Percentiles rank a stretch among this genome's conserved stretches.
Evolutionary conservation across 1,140 invertebrate species (phyloP).

Genomic region (Lepidurus couesii): DNA sequence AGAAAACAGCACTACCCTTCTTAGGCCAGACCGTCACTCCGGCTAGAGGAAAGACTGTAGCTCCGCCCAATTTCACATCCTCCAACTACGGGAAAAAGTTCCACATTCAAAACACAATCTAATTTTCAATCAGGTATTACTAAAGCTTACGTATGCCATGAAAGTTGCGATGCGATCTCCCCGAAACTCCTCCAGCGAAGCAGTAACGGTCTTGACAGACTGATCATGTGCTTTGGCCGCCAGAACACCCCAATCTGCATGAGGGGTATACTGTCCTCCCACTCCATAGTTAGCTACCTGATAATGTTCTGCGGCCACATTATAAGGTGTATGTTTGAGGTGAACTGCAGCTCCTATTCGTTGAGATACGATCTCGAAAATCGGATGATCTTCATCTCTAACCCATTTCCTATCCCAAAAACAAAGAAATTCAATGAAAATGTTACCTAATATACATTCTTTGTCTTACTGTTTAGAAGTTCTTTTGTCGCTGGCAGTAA

Average conservation of each 20-base stretch:
- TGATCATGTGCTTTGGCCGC: neutral
- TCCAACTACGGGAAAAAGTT: constrained; percentile 40
- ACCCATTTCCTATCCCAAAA: constrained; percentile 34
- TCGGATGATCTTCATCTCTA: constrained; percentile 27
- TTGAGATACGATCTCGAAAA: constrained; percentile 27
- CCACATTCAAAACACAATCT: constrained; percentile 28
- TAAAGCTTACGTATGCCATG: constrained; percentile 53
- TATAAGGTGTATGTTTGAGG: constrained; percentile 26
- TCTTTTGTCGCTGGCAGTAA: constrained; percentile 27
- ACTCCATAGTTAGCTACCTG: constrained; percentile 57
- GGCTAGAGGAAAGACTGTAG: constrained; percentile 47
- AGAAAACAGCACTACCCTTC: constrained; percentile 48
- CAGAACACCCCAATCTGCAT: constrained; percentile 52
- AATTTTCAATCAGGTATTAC: neutral
- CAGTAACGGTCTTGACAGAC: constrained; percentile 35
- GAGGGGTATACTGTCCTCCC: constrained; percentile 60
- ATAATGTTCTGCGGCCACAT: constrained; percentile 31
- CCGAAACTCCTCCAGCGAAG: constrained; percentile 40
- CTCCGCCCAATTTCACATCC: constrained; percentile 47
- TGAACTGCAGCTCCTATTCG: constrained; percentile 30
- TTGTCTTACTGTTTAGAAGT: constrained; percentile 31
- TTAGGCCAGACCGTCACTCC: constrained; percentile 44
- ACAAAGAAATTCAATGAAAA: neutral
- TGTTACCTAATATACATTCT: neutral
- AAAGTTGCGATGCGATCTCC: constrained; percentile 55